phyloP scores from a whole-genome alignment of 2,113 vertebrate genomes.

The Cariama cristata region DNA sequence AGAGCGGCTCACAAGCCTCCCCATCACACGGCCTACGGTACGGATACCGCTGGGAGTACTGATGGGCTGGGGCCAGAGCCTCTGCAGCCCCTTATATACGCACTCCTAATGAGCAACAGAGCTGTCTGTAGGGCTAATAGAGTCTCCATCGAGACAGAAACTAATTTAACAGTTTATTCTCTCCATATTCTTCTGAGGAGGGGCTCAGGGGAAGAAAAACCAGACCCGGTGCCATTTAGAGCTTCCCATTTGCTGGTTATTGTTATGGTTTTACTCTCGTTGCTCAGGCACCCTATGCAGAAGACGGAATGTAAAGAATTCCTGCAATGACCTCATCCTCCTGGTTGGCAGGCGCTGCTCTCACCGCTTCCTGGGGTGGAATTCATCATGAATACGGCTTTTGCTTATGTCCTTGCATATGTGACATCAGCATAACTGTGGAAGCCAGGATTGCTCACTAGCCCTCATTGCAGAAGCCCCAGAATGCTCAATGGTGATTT shows the following conservation, averaged over 20 bases:
- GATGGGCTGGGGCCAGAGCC: background rate
- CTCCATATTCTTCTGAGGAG: background rate
- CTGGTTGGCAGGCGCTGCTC: background rate
- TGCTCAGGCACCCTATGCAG: background rate
- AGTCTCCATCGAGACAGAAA: background rate
- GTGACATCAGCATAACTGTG: background rate
- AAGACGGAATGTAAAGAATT: constrained; percentile 45
- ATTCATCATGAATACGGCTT: background rate
- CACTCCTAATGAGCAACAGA: background rate
- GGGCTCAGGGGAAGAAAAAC: background rate
- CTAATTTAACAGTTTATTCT: constrained; percentile 19
- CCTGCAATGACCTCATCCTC: constrained; percentile 4
- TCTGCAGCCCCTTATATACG: background rate
- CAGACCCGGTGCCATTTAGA: background rate
- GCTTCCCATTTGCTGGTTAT: background rate
- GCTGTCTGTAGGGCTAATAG: background rate
- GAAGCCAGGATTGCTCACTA: background rate
- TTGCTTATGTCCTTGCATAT: background rate
- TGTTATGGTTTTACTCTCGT: background rate
- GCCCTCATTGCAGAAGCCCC: background rate
- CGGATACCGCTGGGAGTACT: background rate
- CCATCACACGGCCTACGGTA: background rate
- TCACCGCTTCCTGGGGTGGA: background rate
- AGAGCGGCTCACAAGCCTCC: background rate
- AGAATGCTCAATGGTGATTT: background rate